These are phyloP conservation scores for Pardosa pseudoannulata DNA, from an alignment of 2,888 invertebrate species.

Conservation along the genomic window DNA sequence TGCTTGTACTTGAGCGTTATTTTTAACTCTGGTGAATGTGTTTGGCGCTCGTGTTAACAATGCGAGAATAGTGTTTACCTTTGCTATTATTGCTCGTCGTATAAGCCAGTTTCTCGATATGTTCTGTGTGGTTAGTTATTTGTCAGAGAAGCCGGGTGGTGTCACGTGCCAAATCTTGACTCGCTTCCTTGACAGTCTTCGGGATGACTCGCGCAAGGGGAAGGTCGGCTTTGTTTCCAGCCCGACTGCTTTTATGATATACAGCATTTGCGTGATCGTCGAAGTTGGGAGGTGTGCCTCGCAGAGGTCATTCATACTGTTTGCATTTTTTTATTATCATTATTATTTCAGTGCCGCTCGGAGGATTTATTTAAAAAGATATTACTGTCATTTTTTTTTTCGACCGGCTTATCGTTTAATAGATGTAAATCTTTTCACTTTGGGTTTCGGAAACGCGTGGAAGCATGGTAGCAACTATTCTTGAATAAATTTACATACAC, in stretches of 20 bases:
- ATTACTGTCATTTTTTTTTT: background rate
- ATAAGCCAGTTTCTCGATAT: slow-evolving; percentile 27
- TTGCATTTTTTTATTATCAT: background rate
- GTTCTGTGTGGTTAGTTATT: slow-evolving; percentile 7
- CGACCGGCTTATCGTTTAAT: background rate
- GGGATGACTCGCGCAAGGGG: slow-evolving; percentile 19
- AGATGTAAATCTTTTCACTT: background rate
- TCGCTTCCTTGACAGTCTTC: slow-evolving; percentile 35
- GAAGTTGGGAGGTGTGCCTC: slow-evolving; percentile 1
- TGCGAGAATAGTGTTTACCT: slow-evolving; percentile 56
- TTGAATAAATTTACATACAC: too few relatives aligned
- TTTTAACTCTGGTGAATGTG: slow-evolving; percentile 41
- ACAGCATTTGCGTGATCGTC: background rate
- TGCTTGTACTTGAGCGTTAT: slow-evolving; percentile 9
- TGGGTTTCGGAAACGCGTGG: too few relatives aligned
- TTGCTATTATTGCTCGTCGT: slow-evolving; percentile 49
- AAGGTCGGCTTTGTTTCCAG: slow-evolving; percentile 45
- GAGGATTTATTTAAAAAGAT: background rate
- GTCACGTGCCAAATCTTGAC: slow-evolving; percentile 43
- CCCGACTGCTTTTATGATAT: background rate
- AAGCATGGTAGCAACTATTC: too few relatives aligned
- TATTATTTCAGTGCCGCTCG: background rate
- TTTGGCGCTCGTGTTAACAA: slow-evolving; percentile 44
- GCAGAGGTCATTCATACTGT: background rate
- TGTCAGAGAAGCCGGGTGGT: slow-evolving; percentile 9